Conservation (phyloP, 2,113 vertebrate species). For the Oriolus oriolus region DNA sequence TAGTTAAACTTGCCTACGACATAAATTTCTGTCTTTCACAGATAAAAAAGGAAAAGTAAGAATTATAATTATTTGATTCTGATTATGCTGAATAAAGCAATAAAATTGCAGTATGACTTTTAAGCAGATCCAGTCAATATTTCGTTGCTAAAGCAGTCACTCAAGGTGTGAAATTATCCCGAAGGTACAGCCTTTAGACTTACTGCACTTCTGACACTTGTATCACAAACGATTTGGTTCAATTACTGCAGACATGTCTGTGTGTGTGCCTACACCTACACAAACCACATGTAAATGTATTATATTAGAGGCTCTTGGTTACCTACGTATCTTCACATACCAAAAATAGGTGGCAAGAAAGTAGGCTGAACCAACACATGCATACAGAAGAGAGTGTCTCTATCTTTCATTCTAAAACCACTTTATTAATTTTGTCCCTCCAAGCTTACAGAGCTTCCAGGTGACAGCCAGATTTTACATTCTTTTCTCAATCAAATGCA, state of each 20-base stretch:
- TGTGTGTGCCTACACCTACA: background rate
- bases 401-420: background rate
- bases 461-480: background rate
- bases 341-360: background rate
- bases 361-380: background rate
- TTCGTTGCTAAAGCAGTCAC: background rate
- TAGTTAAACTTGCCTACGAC: background rate
- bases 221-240: background rate
- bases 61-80: slow-evolving; percentile 12
- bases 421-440: background rate
- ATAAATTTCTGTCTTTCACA: background rate
- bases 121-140: background rate
- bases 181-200: slow-evolving; percentile 3
- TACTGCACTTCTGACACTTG: background rate
- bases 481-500: background rate
- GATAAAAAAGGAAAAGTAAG: background rate
- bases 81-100: slow-evolving; percentile 18
- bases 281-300: background rate
- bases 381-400: background rate
- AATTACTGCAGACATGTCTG: background rate
- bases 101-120: background rate
- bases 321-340: background rate
- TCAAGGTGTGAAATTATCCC: slow-evolving; percentile 9
- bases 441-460: background rate
- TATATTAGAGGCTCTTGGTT: background rate